Evolutionary conservation across 2,797 vertebrate genomes (phyloP).

Genomic region (Crenichthys baileyi): DNA sequence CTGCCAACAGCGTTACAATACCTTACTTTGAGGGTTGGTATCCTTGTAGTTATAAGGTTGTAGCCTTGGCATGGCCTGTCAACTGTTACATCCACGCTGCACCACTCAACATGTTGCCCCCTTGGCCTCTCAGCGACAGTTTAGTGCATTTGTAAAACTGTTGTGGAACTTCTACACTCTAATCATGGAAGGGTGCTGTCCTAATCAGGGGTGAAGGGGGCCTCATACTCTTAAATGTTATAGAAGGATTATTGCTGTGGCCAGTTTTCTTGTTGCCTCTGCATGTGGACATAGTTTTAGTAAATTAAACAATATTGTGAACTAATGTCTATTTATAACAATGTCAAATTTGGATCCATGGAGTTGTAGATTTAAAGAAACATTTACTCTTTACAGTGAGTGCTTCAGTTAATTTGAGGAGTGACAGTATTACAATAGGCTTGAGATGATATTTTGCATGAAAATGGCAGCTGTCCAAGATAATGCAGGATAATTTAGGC

Average conservation of each 20-base stretch:
- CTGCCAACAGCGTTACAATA: background rate
- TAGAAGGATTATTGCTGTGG: background rate
- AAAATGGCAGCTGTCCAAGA: background rate
- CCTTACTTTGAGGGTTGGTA: background rate
- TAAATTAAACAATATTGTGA: background rate
- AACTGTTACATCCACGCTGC: background rate
- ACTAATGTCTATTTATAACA: slow-evolving; percentile 1
- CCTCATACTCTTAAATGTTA: background rate
- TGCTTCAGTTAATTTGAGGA: background rate
- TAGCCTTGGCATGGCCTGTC: background rate
- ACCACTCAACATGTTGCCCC: background rate
- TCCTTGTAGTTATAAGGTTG: background rate
- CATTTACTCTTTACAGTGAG: background rate
- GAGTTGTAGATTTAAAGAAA: background rate
- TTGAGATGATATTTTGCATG: background rate
- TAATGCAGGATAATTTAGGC: background rate
- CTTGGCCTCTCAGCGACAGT: background rate
- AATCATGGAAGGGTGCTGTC: background rate
- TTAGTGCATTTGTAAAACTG: background rate
- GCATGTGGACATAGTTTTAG: background rate
- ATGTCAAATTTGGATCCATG: background rate
- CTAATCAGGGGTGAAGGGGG: background rate
- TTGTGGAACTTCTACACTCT: background rate
- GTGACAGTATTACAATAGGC: background rate
- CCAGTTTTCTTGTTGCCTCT: background rate